phyloP scores from a whole-genome alignment of 92 coral and sea anemone species.

The Metridium senile region DNA sequence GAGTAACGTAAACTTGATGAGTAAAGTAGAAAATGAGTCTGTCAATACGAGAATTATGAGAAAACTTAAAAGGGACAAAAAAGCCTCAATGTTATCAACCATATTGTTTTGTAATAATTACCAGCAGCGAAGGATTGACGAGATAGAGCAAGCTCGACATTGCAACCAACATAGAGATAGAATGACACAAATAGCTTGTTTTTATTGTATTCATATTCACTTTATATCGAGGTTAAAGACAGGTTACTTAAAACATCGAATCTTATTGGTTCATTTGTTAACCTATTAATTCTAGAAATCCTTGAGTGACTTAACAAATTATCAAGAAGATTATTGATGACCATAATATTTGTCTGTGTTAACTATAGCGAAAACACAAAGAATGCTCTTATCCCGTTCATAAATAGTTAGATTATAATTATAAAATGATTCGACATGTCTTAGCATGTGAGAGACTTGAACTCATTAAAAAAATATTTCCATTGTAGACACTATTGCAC shows the following conservation, averaged over 20 bases:
- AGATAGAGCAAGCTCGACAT: constrained; percentile 34
- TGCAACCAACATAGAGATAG: constrained; percentile 1
- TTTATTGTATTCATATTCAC: background rate
- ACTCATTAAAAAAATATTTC: too few relatives aligned
- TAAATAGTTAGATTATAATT: too few relatives aligned
- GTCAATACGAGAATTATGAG: too few relatives aligned
- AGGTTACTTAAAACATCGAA: background rate
- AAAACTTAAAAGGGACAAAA: too few relatives aligned
- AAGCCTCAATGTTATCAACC: background rate
- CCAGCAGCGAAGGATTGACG: constrained; percentile 33
- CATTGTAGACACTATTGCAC: too few relatives aligned
- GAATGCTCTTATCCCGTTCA: too few relatives aligned
- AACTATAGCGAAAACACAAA: too few relatives aligned
- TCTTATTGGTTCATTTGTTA: background rate
- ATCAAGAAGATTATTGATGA: background rate
- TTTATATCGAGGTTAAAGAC: background rate
- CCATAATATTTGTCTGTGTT: background rate
- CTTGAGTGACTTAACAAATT: background rate
- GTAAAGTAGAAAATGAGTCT: too few relatives aligned
- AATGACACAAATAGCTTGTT: background rate
- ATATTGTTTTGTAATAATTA: background rate
- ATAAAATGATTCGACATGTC: too few relatives aligned
- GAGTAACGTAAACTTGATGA: too few relatives aligned
- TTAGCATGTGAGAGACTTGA: too few relatives aligned
- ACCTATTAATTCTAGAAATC: background rate